Conservation (phyloP, 1,140 invertebrate genomes). For the Cyclina sinensis region DNA sequence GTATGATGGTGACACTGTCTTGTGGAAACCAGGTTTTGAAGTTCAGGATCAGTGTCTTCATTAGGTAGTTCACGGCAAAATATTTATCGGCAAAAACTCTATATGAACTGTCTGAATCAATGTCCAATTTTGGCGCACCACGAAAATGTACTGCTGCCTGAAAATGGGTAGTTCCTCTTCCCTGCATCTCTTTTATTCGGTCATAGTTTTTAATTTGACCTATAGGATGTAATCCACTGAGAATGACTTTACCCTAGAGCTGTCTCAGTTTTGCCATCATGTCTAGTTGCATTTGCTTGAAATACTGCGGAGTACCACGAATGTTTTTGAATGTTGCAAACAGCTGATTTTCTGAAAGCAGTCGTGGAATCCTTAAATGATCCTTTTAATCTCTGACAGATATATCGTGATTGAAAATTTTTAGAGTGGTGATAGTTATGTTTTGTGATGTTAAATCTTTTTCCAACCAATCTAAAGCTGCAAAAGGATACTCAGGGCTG, state of each 20-base stretch:
- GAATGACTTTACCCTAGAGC: conserved; percentile 50
- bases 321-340: conserved; percentile 58
- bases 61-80: conserved; percentile 26
- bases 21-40: conserved; percentile 2
- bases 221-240: conserved; percentile 54
- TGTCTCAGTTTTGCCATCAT: conserved; percentile 33
- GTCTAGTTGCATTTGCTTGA: conserved; percentile 52
- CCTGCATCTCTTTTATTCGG: conserved; percentile 60
- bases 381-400: conserved; percentile 46
- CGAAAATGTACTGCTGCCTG: conserved; percentile 39
- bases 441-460: conserved; percentile 37
- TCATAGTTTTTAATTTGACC: conserved; percentile 62
- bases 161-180: conserved; percentile 42
- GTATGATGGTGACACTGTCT: conserved; percentile 51
- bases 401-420: conserved; percentile 50
- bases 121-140: conserved; percentile 51
- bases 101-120: conserved; percentile 42
- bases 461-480: conserved; percentile 53
- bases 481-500: conserved; percentile 50
- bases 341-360: conserved; percentile 59
- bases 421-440: conserved; percentile 56
- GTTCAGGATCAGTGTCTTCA: not conserved
- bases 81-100: conserved; percentile 56
- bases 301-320: conserved; percentile 59
- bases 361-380: conserved; percentile 20